Percentiles rank a stretch among this genome's conserved stretches.
These are phyloP conservation scores for Corythaeola cristata DNA, from an alignment of 2,113 vertebrate species.

Conservation along the genomic window DNA sequence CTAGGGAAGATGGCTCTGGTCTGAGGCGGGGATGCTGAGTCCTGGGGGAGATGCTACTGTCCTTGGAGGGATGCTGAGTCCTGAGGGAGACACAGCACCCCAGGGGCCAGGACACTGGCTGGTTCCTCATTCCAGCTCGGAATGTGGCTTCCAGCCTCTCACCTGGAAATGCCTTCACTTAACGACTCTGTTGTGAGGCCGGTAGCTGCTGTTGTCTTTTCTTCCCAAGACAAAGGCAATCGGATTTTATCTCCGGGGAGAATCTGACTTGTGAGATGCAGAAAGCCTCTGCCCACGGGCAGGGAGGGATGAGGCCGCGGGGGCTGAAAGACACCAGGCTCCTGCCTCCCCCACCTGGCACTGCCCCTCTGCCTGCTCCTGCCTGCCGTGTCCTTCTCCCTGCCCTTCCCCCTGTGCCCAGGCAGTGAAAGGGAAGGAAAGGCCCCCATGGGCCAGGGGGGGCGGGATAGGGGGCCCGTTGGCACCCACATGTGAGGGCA, in stretches of 20 bases:
- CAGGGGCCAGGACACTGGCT: not conserved
- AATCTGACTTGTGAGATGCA: conserved; percentile 35
- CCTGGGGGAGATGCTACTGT: not conserved
- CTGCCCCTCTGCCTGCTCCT: not conserved
- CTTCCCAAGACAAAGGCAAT: conserved; percentile 23
- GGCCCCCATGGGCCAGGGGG: not conserved
- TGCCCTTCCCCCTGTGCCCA: not conserved
- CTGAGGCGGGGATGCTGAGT: not conserved
- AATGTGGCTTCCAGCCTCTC: not conserved
- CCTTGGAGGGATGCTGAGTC: not conserved
- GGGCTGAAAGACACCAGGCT: not conserved
- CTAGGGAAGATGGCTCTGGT: not conserved
- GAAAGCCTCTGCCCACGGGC: not conserved
- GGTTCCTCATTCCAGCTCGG: conserved; percentile 2
- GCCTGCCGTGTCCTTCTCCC: not conserved
- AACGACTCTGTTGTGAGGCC: conserved; percentile 3
- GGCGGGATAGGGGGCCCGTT: not conserved
- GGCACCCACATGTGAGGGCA: not conserved
- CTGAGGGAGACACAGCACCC: not conserved
- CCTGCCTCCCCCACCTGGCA: not conserved
- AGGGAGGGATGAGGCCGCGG: not conserved
- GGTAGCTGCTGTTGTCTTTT: conserved; percentile 5
- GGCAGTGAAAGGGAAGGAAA: not conserved
- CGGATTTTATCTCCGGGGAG: conserved; percentile 34
- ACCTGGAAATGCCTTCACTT: not conserved